Percentiles rank a stretch among this genome's conserved stretches.
Evolutionary conservation across 1,140 invertebrate genomes (phyloP).

Genomic region (Temnothorax curvispinosus): DNA sequence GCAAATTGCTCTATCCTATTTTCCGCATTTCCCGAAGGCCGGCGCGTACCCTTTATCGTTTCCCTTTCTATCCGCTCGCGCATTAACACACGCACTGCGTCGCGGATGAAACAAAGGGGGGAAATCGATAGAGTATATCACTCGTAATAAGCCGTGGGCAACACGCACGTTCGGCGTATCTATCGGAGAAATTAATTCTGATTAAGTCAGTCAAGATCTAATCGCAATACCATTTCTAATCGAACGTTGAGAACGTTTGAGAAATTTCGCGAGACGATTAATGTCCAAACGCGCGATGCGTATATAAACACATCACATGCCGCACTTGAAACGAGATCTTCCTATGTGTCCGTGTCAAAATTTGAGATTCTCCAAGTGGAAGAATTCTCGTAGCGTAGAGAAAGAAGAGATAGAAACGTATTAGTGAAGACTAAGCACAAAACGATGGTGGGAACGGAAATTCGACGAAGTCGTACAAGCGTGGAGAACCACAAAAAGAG

Average conservation of each 20-base stretch:
- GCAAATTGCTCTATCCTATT: conserved; percentile 53
- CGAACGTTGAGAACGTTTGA: neutral
- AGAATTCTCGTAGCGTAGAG: neutral
- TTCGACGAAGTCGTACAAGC: conserved; percentile 51
- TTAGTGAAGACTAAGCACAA: conserved; percentile 21
- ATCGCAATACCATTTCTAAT: neutral
- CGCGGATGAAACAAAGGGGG: neutral
- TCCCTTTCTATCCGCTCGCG: conserved; percentile 22
- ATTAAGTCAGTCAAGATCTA: neutral
- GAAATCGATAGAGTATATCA: conserved; percentile 10
- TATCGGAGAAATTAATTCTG: neutral
- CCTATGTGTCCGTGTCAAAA: conserved; percentile 35
- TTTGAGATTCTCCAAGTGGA: conserved; percentile 55
- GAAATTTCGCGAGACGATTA: neutral
- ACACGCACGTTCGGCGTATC: neutral
- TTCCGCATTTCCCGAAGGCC: conserved; percentile 40
- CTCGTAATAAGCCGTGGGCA: neutral
- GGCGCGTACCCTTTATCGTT: conserved; percentile 23
- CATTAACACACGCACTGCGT: conserved; percentile 11
- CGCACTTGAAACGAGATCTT: neutral
- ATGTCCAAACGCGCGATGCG: neutral
- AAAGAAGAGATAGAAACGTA: conserved; percentile 18
- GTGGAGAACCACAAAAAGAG: conserved; percentile 25
- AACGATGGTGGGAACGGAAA: conserved; percentile 39
- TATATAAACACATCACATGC: neutral